These are phyloP conservation scores for Dendroctonus ponderosae DNA, from an alignment of 1,140 invertebrate genomes.

Conservation along the genomic window DNA sequence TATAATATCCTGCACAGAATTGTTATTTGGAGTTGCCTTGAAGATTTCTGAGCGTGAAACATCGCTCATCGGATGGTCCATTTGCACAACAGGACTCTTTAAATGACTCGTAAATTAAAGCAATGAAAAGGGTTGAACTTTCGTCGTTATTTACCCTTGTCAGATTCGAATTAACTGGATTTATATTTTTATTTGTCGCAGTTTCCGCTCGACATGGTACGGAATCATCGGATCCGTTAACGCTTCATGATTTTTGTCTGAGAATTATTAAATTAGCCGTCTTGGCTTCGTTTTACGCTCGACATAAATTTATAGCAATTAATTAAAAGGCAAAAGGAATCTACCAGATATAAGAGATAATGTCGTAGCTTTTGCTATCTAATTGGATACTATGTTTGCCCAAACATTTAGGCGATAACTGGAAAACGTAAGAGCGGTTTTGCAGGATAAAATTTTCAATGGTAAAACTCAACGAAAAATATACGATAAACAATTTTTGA, in stretches of 20 bases:
- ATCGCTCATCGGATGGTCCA: not conserved
- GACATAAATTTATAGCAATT: constrained; percentile 34
- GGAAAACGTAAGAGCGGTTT: no score
- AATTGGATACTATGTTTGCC: no score
- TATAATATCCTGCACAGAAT: not conserved
- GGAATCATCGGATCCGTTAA: constrained; percentile 30
- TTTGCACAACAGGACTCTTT: constrained; percentile 3
- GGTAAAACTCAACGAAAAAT: no score
- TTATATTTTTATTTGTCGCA: constrained; percentile 34
- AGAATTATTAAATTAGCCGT: constrained; percentile 34
- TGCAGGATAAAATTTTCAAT: no score
- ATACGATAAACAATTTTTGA: no score
- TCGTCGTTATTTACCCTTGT: constrained; percentile 30
- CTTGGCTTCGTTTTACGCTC: constrained; percentile 31
- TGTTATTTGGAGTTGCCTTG: not conserved
- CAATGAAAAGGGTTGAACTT: constrained; percentile 20
- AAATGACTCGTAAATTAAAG: constrained; percentile 11
- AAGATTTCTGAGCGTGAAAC: not conserved
- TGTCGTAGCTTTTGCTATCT: not conserved
- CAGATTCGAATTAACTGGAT: constrained; percentile 26
- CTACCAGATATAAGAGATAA: constrained; percentile 4
- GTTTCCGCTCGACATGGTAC: constrained; percentile 29
- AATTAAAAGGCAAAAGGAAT: constrained; percentile 31
- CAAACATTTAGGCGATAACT: no score
- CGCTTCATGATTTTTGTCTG: constrained; percentile 34